Evolutionary conservation across 2,113 vertebrate genomes (phyloP).

Genomic region (Neogobius melanostomus): DNA sequence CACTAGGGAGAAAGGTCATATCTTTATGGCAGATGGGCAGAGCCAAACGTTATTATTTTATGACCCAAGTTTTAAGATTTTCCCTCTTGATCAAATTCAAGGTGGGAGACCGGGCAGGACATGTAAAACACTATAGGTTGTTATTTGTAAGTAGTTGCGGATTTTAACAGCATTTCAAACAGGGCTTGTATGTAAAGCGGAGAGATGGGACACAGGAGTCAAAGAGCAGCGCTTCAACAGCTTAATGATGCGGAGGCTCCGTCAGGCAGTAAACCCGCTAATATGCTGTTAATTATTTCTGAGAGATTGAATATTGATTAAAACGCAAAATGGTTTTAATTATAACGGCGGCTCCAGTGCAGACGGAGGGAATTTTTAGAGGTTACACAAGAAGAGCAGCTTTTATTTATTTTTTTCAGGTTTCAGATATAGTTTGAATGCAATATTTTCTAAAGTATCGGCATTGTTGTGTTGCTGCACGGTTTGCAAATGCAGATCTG

Average conservation of each 20-base stretch:
- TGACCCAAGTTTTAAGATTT: slow-evolving; percentile 17
- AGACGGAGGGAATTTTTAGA: slow-evolving; percentile 53
- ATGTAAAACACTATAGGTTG: slow-evolving; percentile 33
- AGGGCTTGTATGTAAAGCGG: slow-evolving; percentile 49
- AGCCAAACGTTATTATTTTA: slow-evolving; percentile 13
- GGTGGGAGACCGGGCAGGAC: slow-evolving; percentile 2
- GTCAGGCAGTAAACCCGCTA: slow-evolving; percentile 75
- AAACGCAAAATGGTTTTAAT: slow-evolving; percentile 77
- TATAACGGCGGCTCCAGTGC: slow-evolving; percentile 62
- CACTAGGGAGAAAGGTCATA: slow-evolving; percentile 56
- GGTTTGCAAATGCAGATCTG: slow-evolving; percentile 26
- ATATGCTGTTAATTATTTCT: slow-evolving; percentile 81
- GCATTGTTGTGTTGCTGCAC: slow-evolving; percentile 4
- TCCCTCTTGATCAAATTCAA: slow-evolving; percentile 12
- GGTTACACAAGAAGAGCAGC: slow-evolving; percentile 53
- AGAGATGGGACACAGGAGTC: slow-evolving; percentile 61
- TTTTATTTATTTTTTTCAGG: slow-evolving; percentile 1
- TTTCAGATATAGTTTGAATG: slow-evolving; percentile 23
- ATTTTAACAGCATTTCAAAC: slow-evolving; percentile 54
- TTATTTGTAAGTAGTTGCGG: slow-evolving; percentile 45
- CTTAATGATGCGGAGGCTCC: slow-evolving; percentile 72
- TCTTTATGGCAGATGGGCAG: slow-evolving; percentile 57
- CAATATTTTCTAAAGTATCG: neutral
- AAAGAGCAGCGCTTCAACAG: slow-evolving; percentile 70
- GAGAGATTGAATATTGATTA: slow-evolving; percentile 81